A percentile compares a stretch with the other conserved stretches of the same genome.
phyloP scores from a whole-genome alignment of 2,888 invertebrate species.

The Patella pellucida region DNA sequence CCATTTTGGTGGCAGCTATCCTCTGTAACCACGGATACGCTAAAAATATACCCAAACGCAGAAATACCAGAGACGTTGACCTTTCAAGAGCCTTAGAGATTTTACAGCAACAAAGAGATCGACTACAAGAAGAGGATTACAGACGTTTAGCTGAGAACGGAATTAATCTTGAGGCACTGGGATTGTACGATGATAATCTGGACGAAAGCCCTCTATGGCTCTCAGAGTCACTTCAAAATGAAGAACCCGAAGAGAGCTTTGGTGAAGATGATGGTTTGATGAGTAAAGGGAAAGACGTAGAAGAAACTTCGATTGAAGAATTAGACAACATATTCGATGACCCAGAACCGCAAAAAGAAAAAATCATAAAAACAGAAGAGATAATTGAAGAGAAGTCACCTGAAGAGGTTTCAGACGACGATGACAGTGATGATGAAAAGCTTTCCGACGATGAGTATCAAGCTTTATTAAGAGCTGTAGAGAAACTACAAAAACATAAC shows the following conservation, averaged over 20 bases:
- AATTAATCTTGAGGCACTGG: background rate
- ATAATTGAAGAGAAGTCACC: background rate
- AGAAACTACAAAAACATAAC: constrained; percentile 29
- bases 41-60: background rate
- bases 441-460: constrained; percentile 36
- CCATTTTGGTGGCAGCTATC: constrained; percentile 9
- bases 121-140: constrained; percentile 6
- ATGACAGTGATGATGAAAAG: constrained; percentile 15
- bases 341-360: background rate
- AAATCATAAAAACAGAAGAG: constrained; percentile 1
- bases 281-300: background rate
- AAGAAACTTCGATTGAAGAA: constrained; percentile 29
- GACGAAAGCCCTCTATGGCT: constrained; percentile 2
- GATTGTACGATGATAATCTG: background rate
- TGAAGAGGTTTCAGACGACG: background rate
- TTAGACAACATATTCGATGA: constrained; percentile 30
- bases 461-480: constrained; percentile 34
- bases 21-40: constrained; percentile 1
- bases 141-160: background rate
- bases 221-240: background rate
- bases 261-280: background rate
- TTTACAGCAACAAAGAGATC: constrained; percentile 5
- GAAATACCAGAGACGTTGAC: background rate
- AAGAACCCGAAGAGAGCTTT: background rate
- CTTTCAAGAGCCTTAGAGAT: background rate